Percentiles rank a stretch among this genome's conserved stretches.
These are phyloP conservation scores for Brachionus rubens DNA, from an alignment of 1,140 invertebrate genomes.

Conservation along the genomic window DNA sequence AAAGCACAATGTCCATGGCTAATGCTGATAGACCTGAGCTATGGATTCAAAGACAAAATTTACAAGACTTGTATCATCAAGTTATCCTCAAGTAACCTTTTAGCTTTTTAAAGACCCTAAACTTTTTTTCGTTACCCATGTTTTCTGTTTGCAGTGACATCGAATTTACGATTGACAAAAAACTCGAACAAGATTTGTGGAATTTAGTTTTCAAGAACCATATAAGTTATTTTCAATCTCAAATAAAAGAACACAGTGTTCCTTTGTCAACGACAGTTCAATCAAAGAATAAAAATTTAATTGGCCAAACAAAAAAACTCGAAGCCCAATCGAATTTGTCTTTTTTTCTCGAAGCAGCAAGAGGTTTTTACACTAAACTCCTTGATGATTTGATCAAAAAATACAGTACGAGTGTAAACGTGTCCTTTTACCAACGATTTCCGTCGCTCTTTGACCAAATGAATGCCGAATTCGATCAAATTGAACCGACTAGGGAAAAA, in stretches of 20 bases:
- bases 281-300: not conserved
- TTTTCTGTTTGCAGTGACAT: not conserved
- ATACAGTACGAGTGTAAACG: not conserved
- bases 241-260: slow-evolving; percentile 16
- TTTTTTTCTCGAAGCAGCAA: slow-evolving; percentile 20
- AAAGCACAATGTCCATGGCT: slow-evolving; percentile 4
- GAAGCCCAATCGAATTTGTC: slow-evolving; percentile 23
- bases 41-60: slow-evolving; percentile 42
- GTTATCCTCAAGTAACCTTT: slow-evolving; percentile 24
- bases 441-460: slow-evolving; percentile 10
- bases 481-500: not conserved
- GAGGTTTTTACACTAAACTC: slow-evolving; percentile 34
- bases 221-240: slow-evolving; percentile 31
- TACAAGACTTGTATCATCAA: slow-evolving; percentile 36
- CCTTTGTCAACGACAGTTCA: not conserved
- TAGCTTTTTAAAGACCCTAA: not conserved
- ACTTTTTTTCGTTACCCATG: too few relatives aligned
- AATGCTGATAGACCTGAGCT: slow-evolving; percentile 31
- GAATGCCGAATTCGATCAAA: not conserved
- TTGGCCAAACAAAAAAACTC: not conserved
- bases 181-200: slow-evolving; percentile 39
- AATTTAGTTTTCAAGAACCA: slow-evolving; percentile 43
- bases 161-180: slow-evolving; percentile 36
- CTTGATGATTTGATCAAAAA: slow-evolving; percentile 6
- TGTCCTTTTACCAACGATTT: slow-evolving; percentile 16